Evolutionary conservation across 64 coral and sea anemone genomes (phyloP), one percentile per base, ranked within the genome.

Genomic region (Stichodactyla helianthus): DNA sequence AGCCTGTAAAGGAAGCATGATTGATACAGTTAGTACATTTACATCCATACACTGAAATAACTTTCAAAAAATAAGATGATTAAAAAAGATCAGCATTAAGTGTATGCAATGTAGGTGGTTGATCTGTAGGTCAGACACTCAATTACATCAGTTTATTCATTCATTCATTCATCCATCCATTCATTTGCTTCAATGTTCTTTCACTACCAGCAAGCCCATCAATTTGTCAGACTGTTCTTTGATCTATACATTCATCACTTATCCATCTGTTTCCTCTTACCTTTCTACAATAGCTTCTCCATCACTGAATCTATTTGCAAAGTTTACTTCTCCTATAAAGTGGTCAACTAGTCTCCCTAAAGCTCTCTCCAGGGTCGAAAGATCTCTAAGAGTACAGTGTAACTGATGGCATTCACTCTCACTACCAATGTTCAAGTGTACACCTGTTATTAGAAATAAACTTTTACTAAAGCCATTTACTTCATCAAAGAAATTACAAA

Each of bases 241-340:
- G 13, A 10, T 13, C 63, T 2, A n/a, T 7, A 7, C 13, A 31
- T 31, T 13, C 8, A 11, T 15, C 1, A 58, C 8, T 11, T 15
- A 11, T 58, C 55, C 8, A 58, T 15, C 7, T 31, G 25, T 74
- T 74, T 74, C 0, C 1, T 27, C 68, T 74, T 31, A 91, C 93
- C 97, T 92, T 77, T 99, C 93, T 56, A 99, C 93, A 50, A 99
- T 94, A 9, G 90, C 93, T 52, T 95, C 90, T 52, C 97, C 97
- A 86, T 99, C 97, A 86, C 88, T 94, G 65, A 99, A 95, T 17
- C 97, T 92, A 90, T 94, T 93, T 27, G 87, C 87, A 85, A 99
- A 99, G 83, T 99, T 94, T 63, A 94, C 91, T 86, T 99, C 97
- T 65, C 97, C 97, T 83, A 95, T 93, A 83, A 99, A 99, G 62